Evolutionary conservation across 2,113 vertebrate species (phyloP).

Genomic region (Oryctolagus cuniculus): DNA sequence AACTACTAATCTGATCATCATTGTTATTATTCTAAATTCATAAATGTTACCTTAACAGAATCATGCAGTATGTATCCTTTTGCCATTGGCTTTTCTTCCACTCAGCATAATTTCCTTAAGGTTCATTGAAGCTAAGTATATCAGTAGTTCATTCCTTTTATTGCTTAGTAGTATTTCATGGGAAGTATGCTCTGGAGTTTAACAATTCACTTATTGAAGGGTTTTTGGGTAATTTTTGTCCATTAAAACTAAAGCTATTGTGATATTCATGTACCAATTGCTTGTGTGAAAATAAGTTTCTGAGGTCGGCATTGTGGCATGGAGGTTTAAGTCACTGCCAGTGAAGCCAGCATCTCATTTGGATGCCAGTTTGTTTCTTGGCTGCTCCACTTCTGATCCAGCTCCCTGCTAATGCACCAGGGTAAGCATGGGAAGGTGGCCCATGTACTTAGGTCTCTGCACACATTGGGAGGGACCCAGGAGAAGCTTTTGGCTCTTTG

Average conservation of each 20-base stretch:
- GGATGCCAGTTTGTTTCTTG: too few species aligned
- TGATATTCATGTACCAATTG: not conserved
- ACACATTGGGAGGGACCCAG: too few species aligned
- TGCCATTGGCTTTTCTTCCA: not conserved
- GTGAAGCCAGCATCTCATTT: too few species aligned
- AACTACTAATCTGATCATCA: not conserved
- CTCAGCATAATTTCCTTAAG: not conserved
- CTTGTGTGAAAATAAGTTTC: conserved; percentile 8
- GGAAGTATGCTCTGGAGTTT: not conserved
- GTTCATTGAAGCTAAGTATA: not conserved
- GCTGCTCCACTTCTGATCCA: too few species aligned
- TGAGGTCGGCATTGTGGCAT: too few species aligned
- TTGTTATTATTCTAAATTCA: conserved; percentile 31
- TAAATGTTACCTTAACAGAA: conserved; percentile 8
- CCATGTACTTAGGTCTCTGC: too few species aligned
- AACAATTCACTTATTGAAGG: not conserved
- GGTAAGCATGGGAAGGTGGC: too few species aligned
- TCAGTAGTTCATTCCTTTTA: not conserved
- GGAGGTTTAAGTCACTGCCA: too few species aligned
- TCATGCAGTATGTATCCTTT: not conserved
- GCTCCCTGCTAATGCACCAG: too few species aligned
- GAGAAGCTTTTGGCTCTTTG: too few species aligned
- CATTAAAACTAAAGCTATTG: not conserved
- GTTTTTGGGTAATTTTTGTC: not conserved
- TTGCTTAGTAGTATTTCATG: not conserved